Base-by-base conservation (phyloP, 2,113 vertebrate genomes). In the Ptyas mucosa region DNA sequence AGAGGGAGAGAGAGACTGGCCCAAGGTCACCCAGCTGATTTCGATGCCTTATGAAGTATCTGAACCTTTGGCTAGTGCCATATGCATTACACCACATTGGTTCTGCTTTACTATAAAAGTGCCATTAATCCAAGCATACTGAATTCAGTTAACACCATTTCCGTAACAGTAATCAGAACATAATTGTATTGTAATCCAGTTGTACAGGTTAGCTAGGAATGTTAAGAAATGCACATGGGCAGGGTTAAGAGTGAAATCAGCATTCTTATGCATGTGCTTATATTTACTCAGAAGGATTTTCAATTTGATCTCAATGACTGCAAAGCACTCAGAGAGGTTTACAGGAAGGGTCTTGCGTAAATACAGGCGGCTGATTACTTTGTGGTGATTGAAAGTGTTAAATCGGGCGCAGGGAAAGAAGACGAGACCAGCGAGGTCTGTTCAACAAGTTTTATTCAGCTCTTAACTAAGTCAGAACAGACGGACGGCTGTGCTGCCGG, bases 251-350 rank as follows among this genome's bases (percentile, higher is more conserved):
- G 81, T 94, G 88, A 96, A 93, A 93, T 89, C 24, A 91, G 43
- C 91, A 95, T 95, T 95, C 92, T 55, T 95, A 54, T 94, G 34
- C 90, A 93, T 51, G 90, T 92, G 85, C 87, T 95, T 95, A 88
- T 58, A 88, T 94, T 93, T 94, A 93, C 91, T 94, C 89, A 95
- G 92, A 91, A 91, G 91, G 89, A 51, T 91, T 93, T 95, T 95
- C 95, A 96, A 95, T 96, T 95, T 95, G 0, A 91, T 94, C 95
- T 95, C 96, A 97, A 96, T 95, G 88, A 94, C 91, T 75, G 43
- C 51, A 92, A 96, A 96, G 88, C 0, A 0, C 90, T 96, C 64
- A 0, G 0, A 95, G 94, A 90, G 91, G 75, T 95, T 93, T 94
- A 61, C 81, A 91, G 53, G 89, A 96, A 91, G 46, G 49, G 12